Conservation (phyloP, 2,113 vertebrate genomes). For the Mus pahari region DNA sequence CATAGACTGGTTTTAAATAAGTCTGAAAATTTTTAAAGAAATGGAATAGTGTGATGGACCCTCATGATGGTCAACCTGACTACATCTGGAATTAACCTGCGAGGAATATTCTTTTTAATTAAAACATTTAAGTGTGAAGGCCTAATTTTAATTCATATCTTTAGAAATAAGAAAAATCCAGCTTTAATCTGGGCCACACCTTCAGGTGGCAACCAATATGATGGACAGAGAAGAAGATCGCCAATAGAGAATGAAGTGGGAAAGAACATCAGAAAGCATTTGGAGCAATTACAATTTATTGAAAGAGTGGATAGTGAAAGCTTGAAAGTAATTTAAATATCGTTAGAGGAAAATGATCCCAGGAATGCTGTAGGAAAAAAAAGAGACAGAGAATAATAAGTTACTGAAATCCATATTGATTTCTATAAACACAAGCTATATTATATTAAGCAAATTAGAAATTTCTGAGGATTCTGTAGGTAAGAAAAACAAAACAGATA, state of each 20-base stretch:
- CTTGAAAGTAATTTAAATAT: not conserved
- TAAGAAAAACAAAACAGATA: not conserved
- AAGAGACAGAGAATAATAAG: not conserved
- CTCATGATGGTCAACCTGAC: not conserved
- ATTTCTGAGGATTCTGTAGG: not conserved
- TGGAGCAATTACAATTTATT: not conserved
- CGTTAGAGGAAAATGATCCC: not conserved
- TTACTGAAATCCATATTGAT: not conserved
- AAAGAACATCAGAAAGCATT: not conserved
- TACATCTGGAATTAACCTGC: no score
- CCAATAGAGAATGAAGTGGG: not conserved
- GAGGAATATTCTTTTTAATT: not conserved
- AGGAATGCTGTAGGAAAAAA: not conserved
- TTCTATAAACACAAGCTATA: not conserved
- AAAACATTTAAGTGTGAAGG: not conserved
- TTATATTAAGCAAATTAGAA: constrained; percentile 8
- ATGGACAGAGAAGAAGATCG: not conserved
- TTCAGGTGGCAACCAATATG: not conserved
- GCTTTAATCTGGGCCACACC: not conserved
- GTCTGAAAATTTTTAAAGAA: not conserved
- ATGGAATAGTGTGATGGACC: not conserved
- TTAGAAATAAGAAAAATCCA: not conserved
- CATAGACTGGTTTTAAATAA: not conserved
- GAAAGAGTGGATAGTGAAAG: not conserved
- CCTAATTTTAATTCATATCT: not conserved